These are phyloP conservation scores for Phocides pigmalion DNA, from an alignment of 1,140 invertebrate species.

Conservation along the genomic window DNA sequence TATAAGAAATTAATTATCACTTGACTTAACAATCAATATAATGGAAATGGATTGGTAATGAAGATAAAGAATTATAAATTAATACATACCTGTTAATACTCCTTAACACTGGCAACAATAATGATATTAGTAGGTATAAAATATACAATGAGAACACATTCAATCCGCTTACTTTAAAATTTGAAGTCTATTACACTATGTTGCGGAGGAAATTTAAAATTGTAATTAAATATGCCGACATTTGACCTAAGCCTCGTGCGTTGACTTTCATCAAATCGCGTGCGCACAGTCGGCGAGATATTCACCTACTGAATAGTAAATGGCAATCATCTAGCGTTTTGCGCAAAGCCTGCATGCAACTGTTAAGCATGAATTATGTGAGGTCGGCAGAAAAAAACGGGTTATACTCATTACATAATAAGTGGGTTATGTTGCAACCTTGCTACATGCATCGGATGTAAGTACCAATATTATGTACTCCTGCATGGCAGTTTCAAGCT, in stretches of 20 bases:
- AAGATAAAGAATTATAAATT: not conserved
- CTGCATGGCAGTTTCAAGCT: not conserved
- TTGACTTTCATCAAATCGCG: conserved; percentile 18
- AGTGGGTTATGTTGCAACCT: conserved; percentile 11
- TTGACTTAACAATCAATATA: no score
- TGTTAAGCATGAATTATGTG: conserved; percentile 9
- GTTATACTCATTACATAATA: conserved; percentile 20
- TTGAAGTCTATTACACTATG: not conserved
- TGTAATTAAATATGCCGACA: conserved; percentile 8
- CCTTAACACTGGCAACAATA: not conserved
- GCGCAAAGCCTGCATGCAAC: conserved; percentile 13
- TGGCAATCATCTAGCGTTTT: conserved; percentile 22
- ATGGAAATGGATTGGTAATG: no score
- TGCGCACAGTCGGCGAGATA: conserved; percentile 12
- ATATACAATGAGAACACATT: conserved; percentile 2
- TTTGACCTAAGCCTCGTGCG: conserved; percentile 21
- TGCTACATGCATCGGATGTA: conserved; percentile 19
- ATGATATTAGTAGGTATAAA: not conserved
- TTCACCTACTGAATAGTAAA: conserved; percentile 9
- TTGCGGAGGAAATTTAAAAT: not conserved
- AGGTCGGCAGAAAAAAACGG: conserved; percentile 5
- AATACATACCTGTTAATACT: not conserved
- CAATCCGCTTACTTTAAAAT: not conserved
- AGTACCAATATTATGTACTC: not conserved
- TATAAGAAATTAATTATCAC: no score